phyloP scores from a whole-genome alignment of 1,140 invertebrate species.

The Drosophila prosaltans region DNA sequence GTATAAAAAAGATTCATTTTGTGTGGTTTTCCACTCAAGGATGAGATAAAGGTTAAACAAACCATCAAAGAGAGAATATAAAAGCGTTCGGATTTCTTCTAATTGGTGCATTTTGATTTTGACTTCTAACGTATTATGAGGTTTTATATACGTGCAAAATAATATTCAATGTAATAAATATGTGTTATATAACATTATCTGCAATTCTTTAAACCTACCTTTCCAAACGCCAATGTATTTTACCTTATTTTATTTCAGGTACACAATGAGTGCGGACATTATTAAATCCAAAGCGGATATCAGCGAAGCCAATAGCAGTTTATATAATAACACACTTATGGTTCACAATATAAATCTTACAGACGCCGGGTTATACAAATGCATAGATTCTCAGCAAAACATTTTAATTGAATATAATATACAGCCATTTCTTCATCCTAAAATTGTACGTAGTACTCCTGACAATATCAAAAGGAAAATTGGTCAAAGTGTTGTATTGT shows the following conservation, averaged over 20 bases:
- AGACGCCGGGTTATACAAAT: constrained; percentile 84
- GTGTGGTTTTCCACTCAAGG: no score
- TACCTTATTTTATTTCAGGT: neutral
- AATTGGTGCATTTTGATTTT: no score
- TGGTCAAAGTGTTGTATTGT: constrained; percentile 83
- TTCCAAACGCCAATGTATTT: no score
- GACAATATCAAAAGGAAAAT: constrained; percentile 84
- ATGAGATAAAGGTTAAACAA: no score
- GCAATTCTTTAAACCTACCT: no score
- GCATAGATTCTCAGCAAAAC: constrained; percentile 76
- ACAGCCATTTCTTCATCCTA: constrained; percentile 83
- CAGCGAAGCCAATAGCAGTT: constrained; percentile 35
- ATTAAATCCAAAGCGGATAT: constrained; percentile 35
- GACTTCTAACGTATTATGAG: no score
- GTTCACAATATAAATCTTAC: constrained; percentile 81
- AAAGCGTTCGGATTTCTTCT: no score
- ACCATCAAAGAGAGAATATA: no score
- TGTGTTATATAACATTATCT: no score
- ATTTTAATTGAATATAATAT: constrained; percentile 65
- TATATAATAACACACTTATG: constrained; percentile 58
- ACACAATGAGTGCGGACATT: constrained; percentile 26
- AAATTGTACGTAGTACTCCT: constrained; percentile 83
- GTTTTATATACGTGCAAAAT: no score
- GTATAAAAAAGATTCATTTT: no score
- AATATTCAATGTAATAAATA: no score